Conservation (phyloP, 2,113 vertebrate genomes). For the Arizona elegans region DNA sequence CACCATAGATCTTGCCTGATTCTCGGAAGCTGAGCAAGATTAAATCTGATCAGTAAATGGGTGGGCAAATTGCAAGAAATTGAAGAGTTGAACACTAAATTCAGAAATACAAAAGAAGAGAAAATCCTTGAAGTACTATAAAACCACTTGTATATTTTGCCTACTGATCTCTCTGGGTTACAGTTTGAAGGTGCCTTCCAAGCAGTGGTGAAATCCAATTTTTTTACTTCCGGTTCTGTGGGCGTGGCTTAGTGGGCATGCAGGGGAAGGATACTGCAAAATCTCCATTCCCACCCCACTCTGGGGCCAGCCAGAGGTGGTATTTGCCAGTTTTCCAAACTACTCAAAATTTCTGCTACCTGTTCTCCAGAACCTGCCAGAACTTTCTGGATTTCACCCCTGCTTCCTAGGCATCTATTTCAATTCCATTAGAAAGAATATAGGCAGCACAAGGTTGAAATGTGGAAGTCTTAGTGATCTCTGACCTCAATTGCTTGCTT, state of each 20-base stretch:
- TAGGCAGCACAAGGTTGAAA: background rate
- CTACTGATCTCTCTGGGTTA: background rate
- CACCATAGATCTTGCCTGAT: background rate
- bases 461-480: background rate
- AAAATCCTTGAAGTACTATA: background rate
- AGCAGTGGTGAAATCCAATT: no score
- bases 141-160: background rate
- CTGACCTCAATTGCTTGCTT: background rate
- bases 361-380: no score
- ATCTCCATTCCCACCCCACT: no score
- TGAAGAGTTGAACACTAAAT: background rate
- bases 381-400: no score
- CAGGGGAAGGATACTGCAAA: no score
- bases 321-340: no score
- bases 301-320: no score
- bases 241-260: no score
- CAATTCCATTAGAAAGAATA: background rate
- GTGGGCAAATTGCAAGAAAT: background rate
- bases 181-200: background rate
- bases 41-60: background rate
- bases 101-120: background rate
- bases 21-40: background rate
- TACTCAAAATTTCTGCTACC: no score
- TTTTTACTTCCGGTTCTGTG: no score
- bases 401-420: background rate